Evolutionary conservation across 2,797 vertebrate genomes (phyloP), one percentile per base, ranked within the genome.

Genomic region (Macrochelys suwanniensis): DNA sequence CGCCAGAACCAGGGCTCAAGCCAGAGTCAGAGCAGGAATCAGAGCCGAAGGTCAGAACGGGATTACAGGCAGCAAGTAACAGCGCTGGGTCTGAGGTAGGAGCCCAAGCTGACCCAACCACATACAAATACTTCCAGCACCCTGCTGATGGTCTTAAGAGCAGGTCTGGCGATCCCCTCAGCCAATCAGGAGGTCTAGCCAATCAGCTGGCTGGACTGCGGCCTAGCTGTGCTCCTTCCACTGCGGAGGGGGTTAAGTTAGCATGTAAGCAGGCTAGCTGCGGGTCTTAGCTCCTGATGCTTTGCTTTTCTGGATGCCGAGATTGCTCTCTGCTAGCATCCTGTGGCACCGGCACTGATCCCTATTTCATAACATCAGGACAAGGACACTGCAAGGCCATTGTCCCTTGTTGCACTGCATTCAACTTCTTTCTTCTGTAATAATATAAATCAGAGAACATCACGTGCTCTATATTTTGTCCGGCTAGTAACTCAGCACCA

Each of bases 401-500:
- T 23, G 19, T 71, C 10, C 19, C n/a, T 71, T 6, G 9, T n/a
- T 42, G n/a, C 21, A 42, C 10, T 23, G n/a, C 65, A 71, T 42
- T 42, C 65, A 23, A 71, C 65, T 11, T 42, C 21, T 23, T 21
- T 42, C 65, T 23, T 71, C 21, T 3, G 21, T 42, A 71, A 71
- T 42, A 42, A 42, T 42, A 42, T 71, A 37, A 71, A 37, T 42
- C 21, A 71, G 25, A 71, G n/a, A 71, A 42, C 37, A 71, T 71
- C 19, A 71, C 17, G 33, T 15, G n/a, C 17, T 23, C 19, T 19
- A 8, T 37, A 37, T 68, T 83, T 50, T 25, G 49, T 82, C 50
- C 54, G 17, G 53, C 53, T 59, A 88, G 88, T 96, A 95, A 91
- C 92, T 96, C 90, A 96, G 89, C 74, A 89, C 80, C 92, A 23